Percentiles rank a stretch among this genome's conserved stretches.
Conservation (phyloP, 1,140 invertebrate species). For the Saccostrea cuccullata region DNA sequence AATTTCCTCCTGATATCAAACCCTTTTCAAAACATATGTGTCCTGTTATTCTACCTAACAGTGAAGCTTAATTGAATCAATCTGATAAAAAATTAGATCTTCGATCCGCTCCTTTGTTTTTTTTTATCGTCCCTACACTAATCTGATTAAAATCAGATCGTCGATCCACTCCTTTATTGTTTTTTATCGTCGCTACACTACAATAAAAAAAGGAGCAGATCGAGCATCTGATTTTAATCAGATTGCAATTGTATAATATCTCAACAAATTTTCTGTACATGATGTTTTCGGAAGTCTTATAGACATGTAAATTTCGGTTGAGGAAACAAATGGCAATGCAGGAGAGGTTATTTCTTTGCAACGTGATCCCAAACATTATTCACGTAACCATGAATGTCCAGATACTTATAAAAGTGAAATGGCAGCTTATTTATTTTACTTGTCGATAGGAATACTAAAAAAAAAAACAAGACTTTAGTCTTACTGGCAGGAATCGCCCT, state of each 20-base stretch:
- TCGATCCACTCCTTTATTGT: too few species aligned
- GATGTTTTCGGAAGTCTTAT: not conserved
- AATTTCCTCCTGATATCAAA: not conserved
- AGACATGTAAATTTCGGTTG: not conserved
- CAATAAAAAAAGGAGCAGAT: too few species aligned
- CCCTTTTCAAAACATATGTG: not conserved
- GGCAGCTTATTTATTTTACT: not conserved
- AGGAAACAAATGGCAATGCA: constrained; percentile 5
- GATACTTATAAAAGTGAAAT: not conserved
- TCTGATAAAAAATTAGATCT: too few species aligned
- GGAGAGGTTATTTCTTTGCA: not conserved
- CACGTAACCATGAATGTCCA: not conserved
- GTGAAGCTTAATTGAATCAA: too few species aligned
- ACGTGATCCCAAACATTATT: not conserved
- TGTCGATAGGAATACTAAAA: not conserved
- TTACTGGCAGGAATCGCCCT: not conserved
- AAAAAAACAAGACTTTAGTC: not conserved
- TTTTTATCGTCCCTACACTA: too few species aligned
- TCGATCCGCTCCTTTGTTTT: too few species aligned
- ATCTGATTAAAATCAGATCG: too few species aligned
- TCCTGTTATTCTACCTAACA: too few species aligned
- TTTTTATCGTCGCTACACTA: too few species aligned
- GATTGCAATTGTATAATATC: not conserved
- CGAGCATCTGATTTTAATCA: too few species aligned
- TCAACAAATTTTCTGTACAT: not conserved